These are phyloP conservation scores for Pteromalus puparum DNA, from an alignment of 1,140 invertebrate species.

Conservation along the genomic window DNA sequence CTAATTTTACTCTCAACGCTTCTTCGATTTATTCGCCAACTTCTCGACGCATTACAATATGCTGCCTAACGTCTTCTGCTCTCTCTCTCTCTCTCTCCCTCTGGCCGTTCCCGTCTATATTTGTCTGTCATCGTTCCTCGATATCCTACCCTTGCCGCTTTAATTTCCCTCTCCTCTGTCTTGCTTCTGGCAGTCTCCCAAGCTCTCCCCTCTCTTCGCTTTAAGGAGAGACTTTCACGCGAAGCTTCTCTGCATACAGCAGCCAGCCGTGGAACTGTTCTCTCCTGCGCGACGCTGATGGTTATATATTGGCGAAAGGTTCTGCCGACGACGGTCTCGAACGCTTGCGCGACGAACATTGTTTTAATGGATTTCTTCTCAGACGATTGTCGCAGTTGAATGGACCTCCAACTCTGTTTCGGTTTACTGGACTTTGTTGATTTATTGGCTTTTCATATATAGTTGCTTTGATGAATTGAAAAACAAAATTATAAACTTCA, in stretches of 20 bases:
- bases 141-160: slow-evolving; percentile 41
- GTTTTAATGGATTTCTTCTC: slow-evolving; percentile 31
- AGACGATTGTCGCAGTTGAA: background rate
- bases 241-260: slow-evolving; percentile 25
- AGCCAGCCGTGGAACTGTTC: background rate
- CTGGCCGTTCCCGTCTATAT: slow-evolving; percentile 40
- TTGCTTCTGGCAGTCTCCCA: slow-evolving; percentile 54
- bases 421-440: background rate
- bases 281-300: background rate
- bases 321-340: background rate
- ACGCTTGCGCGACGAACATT: slow-evolving; percentile 15
- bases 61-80: slow-evolving; percentile 66
- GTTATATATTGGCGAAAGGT: slow-evolving; percentile 27
- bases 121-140: slow-evolving; percentile 51
- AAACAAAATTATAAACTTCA: no score
- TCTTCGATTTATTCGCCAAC: slow-evolving; percentile 76
- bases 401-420: background rate
- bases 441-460: background rate
- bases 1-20: slow-evolving; percentile 76
- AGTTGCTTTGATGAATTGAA: background rate
- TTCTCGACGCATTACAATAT: slow-evolving; percentile 75
- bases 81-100: slow-evolving; percentile 46
- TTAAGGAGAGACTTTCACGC: slow-evolving; percentile 22
- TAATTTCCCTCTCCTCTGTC: slow-evolving; percentile 30
- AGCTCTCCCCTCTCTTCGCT: slow-evolving; percentile 19